Evolutionary conservation across 2,888 invertebrate genomes (phyloP), one percentile per base, ranked within the genome.

Genomic region (Lasioglossum villosulum): DNA sequence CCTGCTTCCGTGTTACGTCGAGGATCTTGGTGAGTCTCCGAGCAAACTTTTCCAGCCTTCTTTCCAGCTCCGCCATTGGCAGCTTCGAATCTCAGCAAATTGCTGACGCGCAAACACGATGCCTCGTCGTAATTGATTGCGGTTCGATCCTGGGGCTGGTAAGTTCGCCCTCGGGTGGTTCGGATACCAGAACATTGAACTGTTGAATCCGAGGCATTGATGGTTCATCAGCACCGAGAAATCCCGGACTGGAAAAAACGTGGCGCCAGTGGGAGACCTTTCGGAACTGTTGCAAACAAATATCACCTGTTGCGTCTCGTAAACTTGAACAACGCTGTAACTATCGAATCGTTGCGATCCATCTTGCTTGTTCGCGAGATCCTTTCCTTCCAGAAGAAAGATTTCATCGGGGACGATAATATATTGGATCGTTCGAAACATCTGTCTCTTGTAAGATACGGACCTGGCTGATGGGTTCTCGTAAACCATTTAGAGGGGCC

Each of bases 1-100:
- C 0, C 93, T 97, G 39, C 95, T 98, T 84, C 98, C 98, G 0
- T 98, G 98, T 94, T 97, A 97, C 94, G 95, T 97, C 88, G 97
- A 97, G 91, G 96, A 96, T 84, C 92, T 95, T 37, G 97, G 98
- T 97, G 96, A 96, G 96, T 94, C 59, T 63, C 12, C 19, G 27
- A 12, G 39, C 63, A 68, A 68, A 68, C 66, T 66, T 66, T 34
- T 10, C 30, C 63, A 63, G 63, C 27, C 12, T 63, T 16, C 27
- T 14, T 16, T 52, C 52, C 10, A 23, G 23, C 27, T 27, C 27
- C 59, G 27, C 14, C 59, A 16, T 27, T 27, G 27, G 27, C 27
- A 16, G 30, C 19, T 66, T 30, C 63, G 66, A 37, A 66, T 10
- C 37, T 68, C 68, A 12, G 37, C 68, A 23, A 39, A 68, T 68